These are phyloP conservation scores for Amniataba percoides DNA, from an alignment of 2,797 vertebrate genomes.

Conservation along the genomic window DNA sequence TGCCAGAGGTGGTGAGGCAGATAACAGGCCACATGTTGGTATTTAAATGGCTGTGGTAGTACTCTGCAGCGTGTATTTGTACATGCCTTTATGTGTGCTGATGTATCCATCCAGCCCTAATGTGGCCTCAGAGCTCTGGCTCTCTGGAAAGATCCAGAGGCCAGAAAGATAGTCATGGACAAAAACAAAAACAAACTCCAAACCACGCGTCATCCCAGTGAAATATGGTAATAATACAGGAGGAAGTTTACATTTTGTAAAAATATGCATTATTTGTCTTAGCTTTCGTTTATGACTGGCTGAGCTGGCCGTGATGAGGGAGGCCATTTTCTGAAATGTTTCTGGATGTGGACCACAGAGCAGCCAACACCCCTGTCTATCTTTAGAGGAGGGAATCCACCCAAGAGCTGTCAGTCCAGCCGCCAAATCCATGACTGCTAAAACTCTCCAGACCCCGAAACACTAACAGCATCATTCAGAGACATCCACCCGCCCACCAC, in stretches of 20 bases:
- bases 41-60: constrained; percentile 56
- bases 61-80: constrained; percentile 56
- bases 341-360: constrained; percentile 82
- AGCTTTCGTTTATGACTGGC: constrained; percentile 73
- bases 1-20: constrained; percentile 43
- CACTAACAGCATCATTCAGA: constrained; percentile 71
- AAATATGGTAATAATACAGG: constrained; percentile 84
- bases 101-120: constrained; percentile 63
- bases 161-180: constrained; percentile 65
- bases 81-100: constrained; percentile 40
- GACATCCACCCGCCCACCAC: constrained; percentile 41
- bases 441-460: constrained; percentile 77
- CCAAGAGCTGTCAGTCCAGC: constrained; percentile 81
- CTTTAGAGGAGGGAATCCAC: constrained; percentile 86
- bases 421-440: constrained; percentile 70
- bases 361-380: constrained; percentile 86
- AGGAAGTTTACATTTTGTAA: constrained; percentile 84
- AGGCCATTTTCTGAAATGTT: constrained; percentile 77
- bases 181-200: constrained; percentile 77
- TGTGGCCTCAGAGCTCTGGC: constrained; percentile 56
- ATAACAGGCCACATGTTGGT: constrained; percentile 46
- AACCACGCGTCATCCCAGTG: constrained; percentile 74
- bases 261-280: constrained; percentile 86
- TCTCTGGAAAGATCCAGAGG: constrained; percentile 62
- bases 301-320: constrained; percentile 64